Evolutionary conservation across 2,888 invertebrate genomes (phyloP).

Genomic region (Tetrapedia diversipes): DNA sequence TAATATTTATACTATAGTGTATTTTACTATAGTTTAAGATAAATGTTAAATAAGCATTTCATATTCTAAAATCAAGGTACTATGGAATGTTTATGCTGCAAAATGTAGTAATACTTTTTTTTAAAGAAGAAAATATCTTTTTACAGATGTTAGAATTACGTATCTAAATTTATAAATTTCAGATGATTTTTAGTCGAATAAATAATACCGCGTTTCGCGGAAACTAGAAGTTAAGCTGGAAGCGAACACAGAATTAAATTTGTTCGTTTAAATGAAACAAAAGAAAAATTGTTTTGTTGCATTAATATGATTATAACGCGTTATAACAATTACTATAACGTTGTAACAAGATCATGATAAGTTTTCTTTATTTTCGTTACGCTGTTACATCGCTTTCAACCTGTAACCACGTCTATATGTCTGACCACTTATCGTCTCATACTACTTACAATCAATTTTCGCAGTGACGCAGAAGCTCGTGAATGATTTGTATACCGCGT

Average conservation of each 20-base stretch:
- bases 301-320: too few relatives aligned
- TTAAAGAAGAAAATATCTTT: too few relatives aligned
- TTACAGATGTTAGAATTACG: background rate
- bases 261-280: background rate
- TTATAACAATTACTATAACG: too few relatives aligned
- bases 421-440: slow-evolving; percentile 20
- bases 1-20: too few relatives aligned
- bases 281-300: background rate
- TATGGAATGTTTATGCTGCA: background rate
- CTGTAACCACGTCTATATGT: slow-evolving; percentile 27
- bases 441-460: slow-evolving; percentile 22
- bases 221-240: background rate
- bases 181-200: background rate
- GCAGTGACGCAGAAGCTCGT: background rate
- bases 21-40: too few relatives aligned
- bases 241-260: background rate
- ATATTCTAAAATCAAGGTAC: too few relatives aligned
- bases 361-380: background rate
- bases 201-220: background rate
- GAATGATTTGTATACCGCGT: background rate
- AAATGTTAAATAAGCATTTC: too few relatives aligned
- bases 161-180: background rate
- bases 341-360: background rate
- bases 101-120: background rate
- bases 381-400: background rate